A percentile compares a stretch with the other conserved stretches of the same genome.
phyloP scores from a whole-genome alignment of 2,797 vertebrate species.

The Varecia variegata region DNA sequence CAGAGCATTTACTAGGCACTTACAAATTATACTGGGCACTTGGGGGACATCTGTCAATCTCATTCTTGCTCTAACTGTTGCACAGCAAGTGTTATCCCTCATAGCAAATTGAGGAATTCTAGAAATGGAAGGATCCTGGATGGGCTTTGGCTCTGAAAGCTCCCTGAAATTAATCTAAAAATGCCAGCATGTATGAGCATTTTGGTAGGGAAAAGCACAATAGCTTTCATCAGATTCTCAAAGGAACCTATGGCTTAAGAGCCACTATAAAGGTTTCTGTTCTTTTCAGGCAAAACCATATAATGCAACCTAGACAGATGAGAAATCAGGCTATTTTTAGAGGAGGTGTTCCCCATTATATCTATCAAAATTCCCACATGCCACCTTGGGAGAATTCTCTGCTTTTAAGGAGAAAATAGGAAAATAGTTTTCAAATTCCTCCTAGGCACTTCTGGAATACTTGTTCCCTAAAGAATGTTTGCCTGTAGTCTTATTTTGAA shows the following conservation, averaged over 20 bases:
- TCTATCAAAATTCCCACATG: conserved; percentile 6
- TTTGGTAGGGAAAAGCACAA: neutral
- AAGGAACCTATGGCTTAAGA: neutral
- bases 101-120: neutral
- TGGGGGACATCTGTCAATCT: neutral
- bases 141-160: neutral
- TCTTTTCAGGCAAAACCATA: conserved; percentile 28
- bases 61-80: neutral
- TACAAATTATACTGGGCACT: neutral
- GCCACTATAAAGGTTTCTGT: neutral
- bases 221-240: neutral
- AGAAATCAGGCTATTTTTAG: conserved; percentile 26
- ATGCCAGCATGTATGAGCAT: neutral
- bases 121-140: neutral
- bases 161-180: conserved; percentile 45
- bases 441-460: conserved; percentile 14
- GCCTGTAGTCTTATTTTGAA: conserved; percentile 40
- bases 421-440: conserved; percentile 32
- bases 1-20: neutral
- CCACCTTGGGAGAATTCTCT: neutral
- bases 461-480: conserved; percentile 24
- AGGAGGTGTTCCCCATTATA: neutral
- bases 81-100: neutral
- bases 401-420: conserved; percentile 8
- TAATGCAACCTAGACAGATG: neutral